Conservation (phyloP, 2,888 invertebrate genomes). For the Caradrina kadenii region DNA sequence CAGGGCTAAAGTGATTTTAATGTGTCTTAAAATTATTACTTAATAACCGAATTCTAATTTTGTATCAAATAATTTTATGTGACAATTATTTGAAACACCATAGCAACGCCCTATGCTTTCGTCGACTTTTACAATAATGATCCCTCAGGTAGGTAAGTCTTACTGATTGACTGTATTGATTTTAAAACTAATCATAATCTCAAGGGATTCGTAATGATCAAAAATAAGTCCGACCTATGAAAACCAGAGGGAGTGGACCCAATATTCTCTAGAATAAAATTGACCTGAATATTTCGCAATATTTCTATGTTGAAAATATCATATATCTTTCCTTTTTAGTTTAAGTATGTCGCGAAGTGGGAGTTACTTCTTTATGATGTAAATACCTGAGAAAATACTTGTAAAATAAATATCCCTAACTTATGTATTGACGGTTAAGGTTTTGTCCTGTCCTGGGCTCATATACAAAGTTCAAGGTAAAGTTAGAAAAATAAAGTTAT, state of each 20-base stretch:
- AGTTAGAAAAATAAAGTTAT: too few species aligned
- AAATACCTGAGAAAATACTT: too few species aligned
- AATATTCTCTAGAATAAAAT: not conserved
- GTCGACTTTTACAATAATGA: not conserved
- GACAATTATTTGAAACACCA: not conserved
- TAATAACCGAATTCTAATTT: not conserved
- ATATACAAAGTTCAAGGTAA: too few species aligned
- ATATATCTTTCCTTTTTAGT: too few species aligned
- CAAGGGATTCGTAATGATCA: constrained; percentile 21
- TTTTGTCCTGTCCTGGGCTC: too few species aligned
- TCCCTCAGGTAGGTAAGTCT: not conserved
- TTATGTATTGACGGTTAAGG: too few species aligned
- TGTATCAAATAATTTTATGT: not conserved
- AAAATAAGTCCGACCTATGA: not conserved
- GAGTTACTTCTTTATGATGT: too few species aligned
- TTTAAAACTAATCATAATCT: not conserved
- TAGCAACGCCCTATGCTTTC: not conserved
- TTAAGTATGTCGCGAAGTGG: too few species aligned
- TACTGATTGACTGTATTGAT: constrained; percentile 31
- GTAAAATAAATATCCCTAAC: too few species aligned
- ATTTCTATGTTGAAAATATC: too few species aligned
- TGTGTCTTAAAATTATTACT: too few species aligned
- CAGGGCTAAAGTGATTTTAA: too few species aligned
- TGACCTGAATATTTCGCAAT: not conserved
- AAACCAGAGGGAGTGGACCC: constrained; percentile 17